phyloP scores from a whole-genome alignment of 2,113 vertebrate genomes.

The Petaurus breviceps region DNA sequence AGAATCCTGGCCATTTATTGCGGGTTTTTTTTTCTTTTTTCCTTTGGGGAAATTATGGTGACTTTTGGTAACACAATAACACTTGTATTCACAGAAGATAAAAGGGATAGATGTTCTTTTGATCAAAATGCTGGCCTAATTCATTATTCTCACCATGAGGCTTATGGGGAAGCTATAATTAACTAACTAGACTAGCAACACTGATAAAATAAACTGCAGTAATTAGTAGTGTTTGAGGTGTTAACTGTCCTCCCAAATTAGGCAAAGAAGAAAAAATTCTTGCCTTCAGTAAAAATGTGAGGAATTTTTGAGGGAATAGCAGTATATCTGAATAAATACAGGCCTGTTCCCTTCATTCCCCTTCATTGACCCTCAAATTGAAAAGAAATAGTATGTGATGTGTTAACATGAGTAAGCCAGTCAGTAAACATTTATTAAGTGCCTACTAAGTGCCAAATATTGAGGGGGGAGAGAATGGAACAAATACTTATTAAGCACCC shows the following conservation, averaged over 20 bases:
- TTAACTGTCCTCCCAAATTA: conserved; percentile 76
- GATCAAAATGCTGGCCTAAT: conserved; percentile 82
- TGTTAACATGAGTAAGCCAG: not conserved
- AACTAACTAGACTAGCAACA: conserved; percentile 77
- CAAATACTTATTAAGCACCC: not conserved
- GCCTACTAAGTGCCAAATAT: not conserved
- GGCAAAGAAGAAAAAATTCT: conserved; percentile 50
- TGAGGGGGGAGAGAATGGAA: not conserved
- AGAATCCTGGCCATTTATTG: conserved; percentile 80
- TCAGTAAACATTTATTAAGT: not conserved
- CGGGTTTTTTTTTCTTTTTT: not conserved
- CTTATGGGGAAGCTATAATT: conserved; percentile 86
- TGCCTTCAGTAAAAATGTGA: conserved; percentile 46
- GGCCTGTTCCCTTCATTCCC: conserved; percentile 19
- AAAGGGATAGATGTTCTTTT: conserved; percentile 84
- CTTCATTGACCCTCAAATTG: not conserved
- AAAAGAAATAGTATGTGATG: not conserved
- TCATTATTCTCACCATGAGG: conserved; percentile 81
- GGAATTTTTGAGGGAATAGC: conserved; percentile 43
- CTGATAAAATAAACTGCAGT: conserved; percentile 81
- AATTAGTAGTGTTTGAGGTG: conserved; percentile 84
- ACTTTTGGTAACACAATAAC: conserved; percentile 81
- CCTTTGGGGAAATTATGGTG: conserved; percentile 81
- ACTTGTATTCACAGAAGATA: conserved; percentile 83
- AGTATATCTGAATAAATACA: not conserved